Conservation (phyloP, 2,797 vertebrate genomes). For the Acipenser oxyrinchus region DNA sequence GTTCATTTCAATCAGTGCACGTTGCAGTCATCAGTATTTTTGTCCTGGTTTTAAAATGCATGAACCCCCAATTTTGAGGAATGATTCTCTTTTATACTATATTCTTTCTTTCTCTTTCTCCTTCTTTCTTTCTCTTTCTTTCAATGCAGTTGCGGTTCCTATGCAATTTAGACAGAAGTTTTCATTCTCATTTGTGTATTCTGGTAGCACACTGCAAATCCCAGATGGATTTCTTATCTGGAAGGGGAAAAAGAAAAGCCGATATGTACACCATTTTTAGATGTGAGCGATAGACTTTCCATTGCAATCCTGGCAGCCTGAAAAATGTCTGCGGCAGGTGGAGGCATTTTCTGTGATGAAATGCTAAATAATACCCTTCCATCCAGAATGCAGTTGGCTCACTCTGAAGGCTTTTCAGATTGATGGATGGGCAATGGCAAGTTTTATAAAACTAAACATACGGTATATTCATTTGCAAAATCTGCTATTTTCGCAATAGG, state of each 20-base stretch:
- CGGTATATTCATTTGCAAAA: slow-evolving; percentile 55
- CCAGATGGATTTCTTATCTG: slow-evolving; percentile 5
- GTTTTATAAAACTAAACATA: slow-evolving; percentile 44
- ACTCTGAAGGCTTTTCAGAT: slow-evolving; percentile 6
- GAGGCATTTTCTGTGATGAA: slow-evolving; percentile 8
- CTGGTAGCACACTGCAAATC: neutral
- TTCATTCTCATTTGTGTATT: neutral
- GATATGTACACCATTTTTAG: neutral
- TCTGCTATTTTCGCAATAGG: slow-evolving; percentile 42
- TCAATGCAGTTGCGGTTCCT: neutral
- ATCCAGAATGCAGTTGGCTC: slow-evolving; percentile 2
- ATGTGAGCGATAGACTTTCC: neutral
- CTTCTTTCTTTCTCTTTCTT: neutral
- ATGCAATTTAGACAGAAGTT: neutral
- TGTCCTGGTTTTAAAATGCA: neutral
- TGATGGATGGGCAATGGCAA: slow-evolving; percentile 21
- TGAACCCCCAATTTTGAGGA: neutral
- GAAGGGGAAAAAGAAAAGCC: slow-evolving; percentile 12
- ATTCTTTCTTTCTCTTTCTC: neutral
- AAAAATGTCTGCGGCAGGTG: slow-evolving; percentile 13
- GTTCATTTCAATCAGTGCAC: neutral
- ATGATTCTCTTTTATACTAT: neutral
- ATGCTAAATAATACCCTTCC: slow-evolving; percentile 20
- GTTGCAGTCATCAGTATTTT: neutral
- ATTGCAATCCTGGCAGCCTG: slow-evolving; percentile 2